phyloP scores from a whole-genome alignment of 2,888 invertebrate genomes.

The Hyppa rectilinea region DNA sequence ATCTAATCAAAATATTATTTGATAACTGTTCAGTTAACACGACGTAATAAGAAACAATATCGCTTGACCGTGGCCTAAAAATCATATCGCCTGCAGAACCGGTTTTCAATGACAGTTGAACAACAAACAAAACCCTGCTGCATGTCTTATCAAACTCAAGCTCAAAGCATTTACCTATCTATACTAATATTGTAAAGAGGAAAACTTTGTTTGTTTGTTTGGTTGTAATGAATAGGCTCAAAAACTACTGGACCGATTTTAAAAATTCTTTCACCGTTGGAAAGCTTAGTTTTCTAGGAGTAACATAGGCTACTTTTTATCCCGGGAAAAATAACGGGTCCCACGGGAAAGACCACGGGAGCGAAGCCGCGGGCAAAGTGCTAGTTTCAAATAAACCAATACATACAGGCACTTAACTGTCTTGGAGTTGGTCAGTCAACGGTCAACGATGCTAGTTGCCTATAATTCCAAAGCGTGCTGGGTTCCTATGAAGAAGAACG shows the following conservation, averaged over 20 bases:
- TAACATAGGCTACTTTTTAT: too few relatives aligned
- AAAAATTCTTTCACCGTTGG: too few relatives aligned
- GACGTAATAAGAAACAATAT: slow-evolving; percentile 18
- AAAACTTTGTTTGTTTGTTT: too few relatives aligned
- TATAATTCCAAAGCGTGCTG: not conserved
- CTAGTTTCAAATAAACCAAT: not conserved
- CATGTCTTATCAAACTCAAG: slow-evolving; percentile 2
- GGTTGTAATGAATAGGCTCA: too few relatives aligned
- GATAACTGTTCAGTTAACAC: slow-evolving; percentile 16
- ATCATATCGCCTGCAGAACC: slow-evolving; percentile 33
- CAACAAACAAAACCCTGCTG: slow-evolving; percentile 6
- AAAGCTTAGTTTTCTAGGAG: too few relatives aligned
- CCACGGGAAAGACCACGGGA: too few relatives aligned
- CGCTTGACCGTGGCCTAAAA: slow-evolving; percentile 46
- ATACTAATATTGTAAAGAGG: too few relatives aligned
- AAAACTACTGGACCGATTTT: too few relatives aligned
- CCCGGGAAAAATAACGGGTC: too few relatives aligned
- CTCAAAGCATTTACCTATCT: not conserved
- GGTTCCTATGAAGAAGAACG: not conserved
- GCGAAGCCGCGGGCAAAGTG: too few relatives aligned
- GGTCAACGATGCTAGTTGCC: not conserved
- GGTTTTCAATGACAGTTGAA: slow-evolving; percentile 20
- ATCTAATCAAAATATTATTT: slow-evolving; percentile 28
- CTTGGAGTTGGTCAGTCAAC: not conserved
- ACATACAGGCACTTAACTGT: not conserved